Percentiles rank a stretch among this genome's conserved stretches.
Evolutionary conservation across 2,113 vertebrate species (phyloP).

Genomic region (Vanacampus margaritifer): DNA sequence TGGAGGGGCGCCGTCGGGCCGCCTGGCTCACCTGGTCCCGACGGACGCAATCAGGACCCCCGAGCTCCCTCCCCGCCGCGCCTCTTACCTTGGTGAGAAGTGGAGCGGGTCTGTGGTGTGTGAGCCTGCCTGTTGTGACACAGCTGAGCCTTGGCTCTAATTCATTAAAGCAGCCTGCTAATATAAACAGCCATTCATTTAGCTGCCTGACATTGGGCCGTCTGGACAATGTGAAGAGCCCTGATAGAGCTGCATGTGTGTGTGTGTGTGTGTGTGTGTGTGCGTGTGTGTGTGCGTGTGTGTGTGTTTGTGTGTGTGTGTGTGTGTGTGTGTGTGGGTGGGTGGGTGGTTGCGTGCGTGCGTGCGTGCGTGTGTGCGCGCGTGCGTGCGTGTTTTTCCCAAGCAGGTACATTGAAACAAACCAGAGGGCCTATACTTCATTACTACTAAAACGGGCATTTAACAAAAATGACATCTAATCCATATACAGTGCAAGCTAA

Average conservation of each 20-base stretch:
- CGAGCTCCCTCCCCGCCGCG: conserved; percentile 11
- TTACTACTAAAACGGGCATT: neutral
- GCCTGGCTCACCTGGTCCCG: conserved; percentile 67
- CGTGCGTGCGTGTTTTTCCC: conserved; percentile 2
- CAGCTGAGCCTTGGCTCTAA: conserved; percentile 87
- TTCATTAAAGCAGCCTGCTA: conserved; percentile 99
- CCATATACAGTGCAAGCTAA: neutral
- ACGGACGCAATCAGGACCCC: conserved; percentile 89
- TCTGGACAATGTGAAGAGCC: conserved; percentile 94
- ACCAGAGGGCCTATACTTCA: conserved; percentile 3
- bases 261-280: neutral
- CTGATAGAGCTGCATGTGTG: conserved; percentile 72
- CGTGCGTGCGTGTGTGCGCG: conserved; percentile 3
- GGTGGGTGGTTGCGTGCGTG: neutral
- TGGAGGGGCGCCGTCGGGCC: conserved; percentile 50
- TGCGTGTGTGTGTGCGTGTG: conserved; percentile 10
- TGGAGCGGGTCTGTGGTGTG: conserved; percentile 83
- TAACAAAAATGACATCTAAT: neutral
- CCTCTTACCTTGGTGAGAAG: conserved; percentile 20
- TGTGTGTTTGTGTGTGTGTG: neutral
- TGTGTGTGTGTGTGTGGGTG: conserved; percentile 11
- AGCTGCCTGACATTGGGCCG: conserved; percentile 85
- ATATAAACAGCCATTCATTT: conserved; percentile 99
- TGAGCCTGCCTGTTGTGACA: conserved; percentile 85
- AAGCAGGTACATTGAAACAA: conserved; percentile 8